Percentiles rank a stretch among this genome's conserved stretches.
Conservation (phyloP, 2,797 vertebrate genomes). For the Macropus fuliginosus region DNA sequence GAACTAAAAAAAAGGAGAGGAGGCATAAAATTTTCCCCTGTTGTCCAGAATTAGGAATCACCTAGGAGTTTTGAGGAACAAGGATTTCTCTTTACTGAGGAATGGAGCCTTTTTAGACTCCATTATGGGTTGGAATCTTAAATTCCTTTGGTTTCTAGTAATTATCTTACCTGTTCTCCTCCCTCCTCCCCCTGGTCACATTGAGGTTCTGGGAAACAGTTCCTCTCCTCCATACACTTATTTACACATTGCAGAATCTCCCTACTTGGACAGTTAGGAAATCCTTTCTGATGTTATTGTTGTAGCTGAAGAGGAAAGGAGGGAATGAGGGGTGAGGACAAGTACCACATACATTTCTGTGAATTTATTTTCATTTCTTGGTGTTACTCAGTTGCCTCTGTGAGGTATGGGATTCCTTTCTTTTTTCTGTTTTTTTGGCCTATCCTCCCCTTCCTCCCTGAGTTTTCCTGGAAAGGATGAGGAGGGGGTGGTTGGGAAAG, state of each 20-base stretch:
- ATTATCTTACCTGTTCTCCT: slow-evolving; percentile 8
- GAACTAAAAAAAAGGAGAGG: slow-evolving; percentile 25
- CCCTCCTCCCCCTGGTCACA: neutral
- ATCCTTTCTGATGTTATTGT: slow-evolving; percentile 21
- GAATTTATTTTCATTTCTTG: slow-evolving; percentile 14
- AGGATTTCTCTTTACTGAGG: neutral
- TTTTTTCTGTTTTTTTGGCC: slow-evolving; percentile 48
- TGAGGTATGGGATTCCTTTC: slow-evolving; percentile 30
- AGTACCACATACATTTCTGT: slow-evolving; percentile 28
- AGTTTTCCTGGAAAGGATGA: slow-evolving; percentile 68
- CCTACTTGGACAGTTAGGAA: neutral
- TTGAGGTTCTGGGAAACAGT: slow-evolving; percentile 4
- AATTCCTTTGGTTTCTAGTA: slow-evolving; percentile 30
- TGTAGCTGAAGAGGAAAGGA: neutral
- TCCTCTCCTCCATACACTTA: slow-evolving; percentile 19
- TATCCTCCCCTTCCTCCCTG: slow-evolving; percentile 51
- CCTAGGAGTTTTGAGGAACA: neutral
- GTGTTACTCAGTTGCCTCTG: slow-evolving; percentile 16
- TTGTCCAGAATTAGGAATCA: neutral
- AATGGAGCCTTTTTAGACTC: neutral
- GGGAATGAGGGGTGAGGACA: neutral
- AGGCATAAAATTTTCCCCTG: neutral
- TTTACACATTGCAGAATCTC: slow-evolving; percentile 29
- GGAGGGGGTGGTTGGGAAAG: neutral
- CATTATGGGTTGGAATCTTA: neutral